Evolutionary conservation across 2,797 vertebrate species (phyloP), one percentile per base, ranked within the genome.

Genomic region (Coccyzus lansbergi): DNA sequence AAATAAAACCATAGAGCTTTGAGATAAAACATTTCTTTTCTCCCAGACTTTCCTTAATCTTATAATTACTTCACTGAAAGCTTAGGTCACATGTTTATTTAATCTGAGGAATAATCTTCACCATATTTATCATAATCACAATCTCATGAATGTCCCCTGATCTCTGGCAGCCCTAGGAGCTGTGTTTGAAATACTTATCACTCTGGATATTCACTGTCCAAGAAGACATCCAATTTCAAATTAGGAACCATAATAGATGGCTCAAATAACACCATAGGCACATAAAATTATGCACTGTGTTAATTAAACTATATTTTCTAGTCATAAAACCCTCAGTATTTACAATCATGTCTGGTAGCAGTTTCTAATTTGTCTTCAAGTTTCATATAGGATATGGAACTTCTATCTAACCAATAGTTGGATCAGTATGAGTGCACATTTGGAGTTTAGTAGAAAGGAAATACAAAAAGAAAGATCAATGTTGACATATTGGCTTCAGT

Each of bases 71-170:
- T 55, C 18, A 58, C 14, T 51, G 29, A 70, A 86, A 65, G 34
- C 0, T 59, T 55, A 25, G 14, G 59, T 86, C 48, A 67, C 7
- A 4, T 59, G 21, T 28, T 83, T 67, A 7, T 55, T 70, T 56
- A 78, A 51, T 51, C 12, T 6, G 8, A 36, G 6, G 44, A 86
- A 72, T 68, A 68, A 75, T 42, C 9, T 53, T 79, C 15, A 38
- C 5, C 4, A 15, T 12, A 3, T 83, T 68, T 78, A 33, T 49
- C 15, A 64, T 71, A 52, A 44, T 28, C 9, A 59, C 8, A 63
- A 11, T 28, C 22, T 70, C 2, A 1, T 44, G 4, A 48, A 29
- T 4, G 1, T 28, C 10, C 4, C 21, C 71, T 53, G 8, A 18
- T 49, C 22, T 76, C 17, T 56, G 36, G 7, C 25, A 90, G 11